Conservation (phyloP, 2,888 invertebrate genomes). For the Maniola hyperantus region DNA sequence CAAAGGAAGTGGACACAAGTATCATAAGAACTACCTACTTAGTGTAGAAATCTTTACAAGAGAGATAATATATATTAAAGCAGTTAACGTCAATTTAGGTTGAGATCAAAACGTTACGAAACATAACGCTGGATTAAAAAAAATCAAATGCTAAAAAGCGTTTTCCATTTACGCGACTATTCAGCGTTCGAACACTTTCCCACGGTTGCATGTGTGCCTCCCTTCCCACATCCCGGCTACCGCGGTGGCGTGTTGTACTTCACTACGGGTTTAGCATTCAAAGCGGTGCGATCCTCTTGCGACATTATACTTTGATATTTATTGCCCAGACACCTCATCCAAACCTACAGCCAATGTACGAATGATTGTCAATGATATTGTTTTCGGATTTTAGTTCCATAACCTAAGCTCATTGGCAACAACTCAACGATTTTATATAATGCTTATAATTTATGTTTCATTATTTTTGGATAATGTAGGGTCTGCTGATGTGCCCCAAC, state of each 20-base stretch:
- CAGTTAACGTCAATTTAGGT: neutral
- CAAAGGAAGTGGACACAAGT: neutral
- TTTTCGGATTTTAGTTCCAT: slow-evolving; percentile 7
- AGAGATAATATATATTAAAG: neutral
- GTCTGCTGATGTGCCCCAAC: no score
- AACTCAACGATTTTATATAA: no score
- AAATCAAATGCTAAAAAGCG: slow-evolving; percentile 25
- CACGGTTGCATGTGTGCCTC: slow-evolving; percentile 70
- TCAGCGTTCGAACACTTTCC: slow-evolving; percentile 61
- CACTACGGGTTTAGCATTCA: slow-evolving; percentile 79
- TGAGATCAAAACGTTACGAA: slow-evolving; percentile 9
- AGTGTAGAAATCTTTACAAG: neutral
- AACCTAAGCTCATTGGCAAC: neutral
- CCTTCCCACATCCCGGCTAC: slow-evolving; percentile 50
- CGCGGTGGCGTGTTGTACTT: slow-evolving; percentile 62
- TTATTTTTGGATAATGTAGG: no score
- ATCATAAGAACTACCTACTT: neutral
- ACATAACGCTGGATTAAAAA: slow-evolving; percentile 19
- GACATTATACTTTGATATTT: slow-evolving; percentile 78
- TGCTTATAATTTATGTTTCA: neutral
- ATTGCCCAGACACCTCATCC: slow-evolving; percentile 72
- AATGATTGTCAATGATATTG: slow-evolving; percentile 33
- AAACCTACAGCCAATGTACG: slow-evolving; percentile 43
- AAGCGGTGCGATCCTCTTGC: slow-evolving; percentile 71
- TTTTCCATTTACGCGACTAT: slow-evolving; percentile 34